Evolutionary conservation across 2,113 vertebrate genomes (phyloP).

Genomic region (Phalacrocorax aristotelis): DNA sequence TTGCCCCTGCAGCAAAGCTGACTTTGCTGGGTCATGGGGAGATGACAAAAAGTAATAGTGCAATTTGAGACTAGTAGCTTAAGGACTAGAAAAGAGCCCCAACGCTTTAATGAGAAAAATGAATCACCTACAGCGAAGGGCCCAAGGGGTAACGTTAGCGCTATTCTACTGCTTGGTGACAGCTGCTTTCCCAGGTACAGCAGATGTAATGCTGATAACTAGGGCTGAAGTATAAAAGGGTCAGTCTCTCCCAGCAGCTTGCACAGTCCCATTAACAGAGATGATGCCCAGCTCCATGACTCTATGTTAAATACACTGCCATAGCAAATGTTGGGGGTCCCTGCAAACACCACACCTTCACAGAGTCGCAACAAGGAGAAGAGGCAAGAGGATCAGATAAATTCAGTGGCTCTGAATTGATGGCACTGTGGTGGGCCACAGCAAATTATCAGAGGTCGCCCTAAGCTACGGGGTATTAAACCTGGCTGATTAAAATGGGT

Average conservation of each 20-base stretch:
- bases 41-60: neutral
- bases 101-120: neutral
- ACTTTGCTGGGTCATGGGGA: neutral
- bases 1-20: neutral
- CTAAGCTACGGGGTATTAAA: neutral
- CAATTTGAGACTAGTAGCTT: neutral
- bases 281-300: neutral
- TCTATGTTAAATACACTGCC: neutral
- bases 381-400: neutral
- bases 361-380: neutral
- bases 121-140: neutral
- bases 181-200: neutral
- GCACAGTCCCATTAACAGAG: neutral
- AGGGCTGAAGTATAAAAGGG: neutral
- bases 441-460: neutral
- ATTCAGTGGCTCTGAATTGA: neutral
- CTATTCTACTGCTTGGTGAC: neutral
- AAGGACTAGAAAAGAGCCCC: neutral
- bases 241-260: neutral
- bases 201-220: neutral
- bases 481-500: neutral
- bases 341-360: neutral
- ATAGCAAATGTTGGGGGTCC: neutral
- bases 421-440: neutral
- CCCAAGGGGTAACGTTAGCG: no score